Conservation (phyloP, 1,140 invertebrate genomes). For the Atopsyche davidsoni region DNA sequence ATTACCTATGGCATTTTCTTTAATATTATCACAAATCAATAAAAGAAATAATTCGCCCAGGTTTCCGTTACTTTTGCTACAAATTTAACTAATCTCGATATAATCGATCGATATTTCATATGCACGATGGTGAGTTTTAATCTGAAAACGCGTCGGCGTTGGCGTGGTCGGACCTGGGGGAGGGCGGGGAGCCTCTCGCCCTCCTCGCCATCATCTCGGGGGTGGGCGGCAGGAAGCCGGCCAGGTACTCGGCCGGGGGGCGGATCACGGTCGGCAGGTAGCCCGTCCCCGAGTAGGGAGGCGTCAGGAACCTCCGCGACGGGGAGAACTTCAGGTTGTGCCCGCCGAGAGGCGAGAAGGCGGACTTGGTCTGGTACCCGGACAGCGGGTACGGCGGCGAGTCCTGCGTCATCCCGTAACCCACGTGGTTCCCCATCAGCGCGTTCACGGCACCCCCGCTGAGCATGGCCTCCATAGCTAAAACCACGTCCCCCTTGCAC, state of each 20-base stretch:
- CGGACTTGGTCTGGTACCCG: constrained; percentile 52
- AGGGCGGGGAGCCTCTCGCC: constrained; percentile 39
- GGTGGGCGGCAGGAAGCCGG: constrained; percentile 42
- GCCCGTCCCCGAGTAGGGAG: constrained; percentile 72
- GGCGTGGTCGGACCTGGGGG: constrained; percentile 45
- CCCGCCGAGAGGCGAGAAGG: constrained; percentile 65
- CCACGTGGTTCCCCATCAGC: constrained; percentile 20
- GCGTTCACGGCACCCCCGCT: constrained; percentile 51
- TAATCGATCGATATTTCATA: too few species aligned
- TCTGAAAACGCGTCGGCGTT: constrained; percentile 47
- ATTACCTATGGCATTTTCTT: too few species aligned
- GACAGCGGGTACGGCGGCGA: constrained; percentile 39
- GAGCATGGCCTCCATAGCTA: constrained; percentile 84
- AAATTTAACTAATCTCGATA: too few species aligned
- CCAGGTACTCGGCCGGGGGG: constrained; percentile 49
- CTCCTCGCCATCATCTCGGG: constrained; percentile 43
- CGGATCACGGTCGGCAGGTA: constrained; percentile 73
- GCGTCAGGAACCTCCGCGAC: constrained; percentile 64
- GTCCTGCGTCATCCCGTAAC: constrained; percentile 38
- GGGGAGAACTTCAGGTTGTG: constrained; percentile 51
- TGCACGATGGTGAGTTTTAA: too few species aligned
- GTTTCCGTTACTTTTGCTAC: too few species aligned
- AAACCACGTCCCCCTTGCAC: constrained; percentile 78
- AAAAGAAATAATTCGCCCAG: too few species aligned
- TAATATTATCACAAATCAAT: too few species aligned